Evolutionary conservation across 2,113 vertebrate species (phyloP), one percentile per base, ranked within the genome.

Genomic region (Misgurnus mizolepis): DNA sequence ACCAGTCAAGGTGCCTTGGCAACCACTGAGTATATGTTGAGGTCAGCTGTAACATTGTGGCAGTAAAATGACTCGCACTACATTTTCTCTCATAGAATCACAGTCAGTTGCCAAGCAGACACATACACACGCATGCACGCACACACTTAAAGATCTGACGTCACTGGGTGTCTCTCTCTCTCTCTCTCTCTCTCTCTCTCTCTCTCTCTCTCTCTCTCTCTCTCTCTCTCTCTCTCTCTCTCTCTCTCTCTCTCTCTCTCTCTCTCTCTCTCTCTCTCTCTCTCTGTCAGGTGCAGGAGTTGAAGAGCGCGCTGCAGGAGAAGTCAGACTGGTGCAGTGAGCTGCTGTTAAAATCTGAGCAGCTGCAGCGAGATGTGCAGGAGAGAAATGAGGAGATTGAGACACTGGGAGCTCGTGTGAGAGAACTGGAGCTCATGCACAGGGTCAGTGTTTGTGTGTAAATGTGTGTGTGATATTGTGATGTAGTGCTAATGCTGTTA

Each of bases 241-340:
- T 6, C 43, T 45, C 43, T 6, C 0, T 6, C 43, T 22, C n/a
- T 34, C 61, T 41, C 50, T 74, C 47, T 22, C 62, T 49, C 8
- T 14, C 50, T 40, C 40, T 68, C 55, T 66, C 43, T 60, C 6
- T 53, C 22, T 18, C 65, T 43, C 41, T 22, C 22, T 41, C 67
- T 27, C 22, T 66, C 55, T 69, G 18, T 84, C 87, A 98, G 97
- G 94, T 98, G 88, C 95, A 96, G 83, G 94, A 94, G 89, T 91
- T 98, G 92, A 95, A 91, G 87, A 90, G 91, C 80, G 93, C 96
- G 87, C 92, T 99, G 77, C 95, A 96, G 89, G 96, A 98, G 90
- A 98, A 99, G 91, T 94, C 96, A 14, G 97, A 98, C 90, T 96
- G 93, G 86, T 98, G 96, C 93, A 98, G 95, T 89, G 96, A 98